Base-by-base conservation (phyloP, 2,888 invertebrate genomes). In the Bedellia somnulentella region DNA sequence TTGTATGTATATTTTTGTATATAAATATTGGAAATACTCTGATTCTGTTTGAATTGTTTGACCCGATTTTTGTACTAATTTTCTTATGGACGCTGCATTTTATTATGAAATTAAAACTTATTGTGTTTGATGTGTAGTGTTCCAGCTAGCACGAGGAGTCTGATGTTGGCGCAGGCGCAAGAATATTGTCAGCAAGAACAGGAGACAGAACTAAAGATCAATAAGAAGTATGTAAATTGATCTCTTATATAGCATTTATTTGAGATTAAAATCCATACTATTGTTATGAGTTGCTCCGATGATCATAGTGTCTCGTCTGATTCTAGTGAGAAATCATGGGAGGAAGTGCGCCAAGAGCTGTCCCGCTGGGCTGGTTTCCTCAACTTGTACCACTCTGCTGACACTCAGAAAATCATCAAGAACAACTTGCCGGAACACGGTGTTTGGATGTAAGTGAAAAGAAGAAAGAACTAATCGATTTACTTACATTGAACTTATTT, bases 101-200 rank as follows among this genome's bases (percentile, higher is more conserved):
- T n/a, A n/a, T n/a, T n/a, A n/a, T n/a, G n/a, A n/a, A n/a, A n/a
- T n/a, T n/a, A n/a, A n/a, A n/a, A n/a, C n/a, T n/a, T n/a, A n/a
- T n/a, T n/a, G n/a, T n/a, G n/a, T 10, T 16, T n/a, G 3, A 21
- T 5, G 37, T 38, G 1, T 45, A 76, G 75, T 2, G 59, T 76
- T 2, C 68, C 67, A 3, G 42, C 54, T 2, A 57, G 58, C 5
- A 76, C 73, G 2, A 57, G 76, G 3, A 59, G 43, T 35, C 44
- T 68, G 42, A 73, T 75, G 68, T 50, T 71, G 37, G 48, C 59
- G 56, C 75, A 73, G 37, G 68, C 75, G 1, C 64, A 59, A 13
- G 73, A 75, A 43, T 75, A 71, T 46, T 73, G 75, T 37, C 62
- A 61, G 31, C 73, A 71, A 35, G 75, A 73, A 38, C 70, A 67